Base-by-base conservation (phyloP, 2,797 vertebrate genomes). In the Acipenser transmontanus region DNA sequence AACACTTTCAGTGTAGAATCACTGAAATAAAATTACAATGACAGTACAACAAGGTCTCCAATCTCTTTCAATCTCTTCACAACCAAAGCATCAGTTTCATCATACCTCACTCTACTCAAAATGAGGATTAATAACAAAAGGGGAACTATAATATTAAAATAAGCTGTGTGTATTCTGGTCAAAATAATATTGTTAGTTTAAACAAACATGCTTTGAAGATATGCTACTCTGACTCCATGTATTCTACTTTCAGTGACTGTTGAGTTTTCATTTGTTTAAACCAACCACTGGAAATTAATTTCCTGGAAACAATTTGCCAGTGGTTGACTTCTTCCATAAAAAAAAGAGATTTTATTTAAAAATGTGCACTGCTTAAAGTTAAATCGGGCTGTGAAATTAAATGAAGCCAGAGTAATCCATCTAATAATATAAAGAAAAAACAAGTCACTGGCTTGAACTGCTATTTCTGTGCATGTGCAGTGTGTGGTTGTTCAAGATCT, bases 281-380 rank as follows among this genome's bases (percentile, higher is more conserved):
- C 63, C 63, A 65, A 56, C 13, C 49, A 65, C 50, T 65, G 63
- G 63, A 65, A 65, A 65, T 52, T 65, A 10, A 20, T 65, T 65
- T 65, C 50, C 63, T 17, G n/a, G 54, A 56, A 65, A 47, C 50
- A 65, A 65, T 65, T 65, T 65, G 51, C 51, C 63, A 65, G 50
- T 65, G 63, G 63, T 65, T 65, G 63, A 65, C 9, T 65, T 65
- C 20, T 65, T 34, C 34, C 50, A 47, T 54, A 52, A 65, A 65
- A 17, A 17, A 56, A 56, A 13, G 12, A 34, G 47, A 65, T 65
- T 50, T 65, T n/a, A n/a, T 50, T 65, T 65, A 34, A 65, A 65
- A 65, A 12, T 65, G 17, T 56, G 63, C 50, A 65, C 50, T 56
- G 63, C 47, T 65, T 65, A 50, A 65, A 56, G 63, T 51, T 47